Evolutionary conservation across 2,888 invertebrate species (phyloP), one percentile per base, ranked within the genome.

Genomic region (Eupithecia subumbrata): DNA sequence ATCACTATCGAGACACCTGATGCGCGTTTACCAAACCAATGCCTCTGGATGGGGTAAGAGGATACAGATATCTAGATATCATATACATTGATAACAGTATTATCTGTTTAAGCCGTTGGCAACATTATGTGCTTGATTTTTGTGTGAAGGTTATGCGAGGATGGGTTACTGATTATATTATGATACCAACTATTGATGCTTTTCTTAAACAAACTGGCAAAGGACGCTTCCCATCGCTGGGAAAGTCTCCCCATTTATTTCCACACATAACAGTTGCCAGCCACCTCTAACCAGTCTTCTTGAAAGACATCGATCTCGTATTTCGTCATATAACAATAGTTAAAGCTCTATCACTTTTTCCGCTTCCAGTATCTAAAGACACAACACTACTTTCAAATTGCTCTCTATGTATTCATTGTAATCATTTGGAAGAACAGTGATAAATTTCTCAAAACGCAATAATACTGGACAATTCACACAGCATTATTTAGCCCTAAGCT

Each of bases 81-180:
- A n/a, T n/a, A n/a, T n/a, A 48, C 2, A 52, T n/a, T 56, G 56
- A 11, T 56, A 56, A 22, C 66, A 72, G 34, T 25, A 69, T 76
- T 72, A 72, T 76, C 72, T 72, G 37, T 45, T 63, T n/a, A 63
- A 7, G 25, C 60, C 63, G 34, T 45, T 71, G 34, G 63, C 22
- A 60, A 40, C 34, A 71, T n/a, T 14, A 67, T 67, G 67, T 18
- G 43, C 63, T 7, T 30, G 25, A 30, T 63, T 63, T 63, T 30
- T 1, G 30, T 63, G 63, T 63, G 16, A 30, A 25, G 63, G 25
- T 63, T 30, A 63, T 25, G 14, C 14, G 30, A 25, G 63, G 1
- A 30, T 30, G 3, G 14, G 25, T 25, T 63, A 30, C n/a, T 9
- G n/a, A 52, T 52, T 9, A 52, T 52, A 8, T n/a, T 56, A 56